These are phyloP conservation scores for Desmophyllum pertusum DNA, from an alignment of 92 coral and sea anemone genomes.

Conservation along the genomic window DNA sequence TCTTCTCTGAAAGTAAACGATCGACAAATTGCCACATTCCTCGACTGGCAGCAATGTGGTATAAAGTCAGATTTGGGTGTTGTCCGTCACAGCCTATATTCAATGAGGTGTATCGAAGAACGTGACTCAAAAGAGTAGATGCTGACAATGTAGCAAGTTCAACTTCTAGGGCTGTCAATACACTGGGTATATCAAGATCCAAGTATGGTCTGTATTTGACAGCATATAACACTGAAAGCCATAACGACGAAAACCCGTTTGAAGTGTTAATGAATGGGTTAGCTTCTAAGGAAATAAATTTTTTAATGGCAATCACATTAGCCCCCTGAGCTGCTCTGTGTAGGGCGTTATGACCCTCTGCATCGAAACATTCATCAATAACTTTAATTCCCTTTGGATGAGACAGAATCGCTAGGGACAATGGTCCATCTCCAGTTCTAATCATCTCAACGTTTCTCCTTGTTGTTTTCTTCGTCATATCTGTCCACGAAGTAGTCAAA, in stretches of 20 bases:
- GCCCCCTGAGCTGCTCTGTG: conserved; percentile 79
- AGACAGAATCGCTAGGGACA: not conserved
- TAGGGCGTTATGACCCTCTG: conserved; percentile 52
- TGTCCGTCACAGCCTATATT: conserved; percentile 37
- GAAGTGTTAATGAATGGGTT: not conserved
- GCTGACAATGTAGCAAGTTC: conserved; percentile 60
- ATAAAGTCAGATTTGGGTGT: conserved; percentile 26
- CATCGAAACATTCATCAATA: conserved; percentile 38
- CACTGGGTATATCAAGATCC: conserved; percentile 8
- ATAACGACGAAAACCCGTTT: conserved; percentile 25
- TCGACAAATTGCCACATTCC: conserved; percentile 61
- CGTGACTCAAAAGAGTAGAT: conserved; percentile 20
- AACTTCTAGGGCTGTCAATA: conserved; percentile 37
- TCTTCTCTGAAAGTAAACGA: conserved; percentile 7
- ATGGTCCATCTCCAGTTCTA: not conserved
- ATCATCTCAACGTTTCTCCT: not conserved
- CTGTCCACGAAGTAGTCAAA: conserved; percentile 45
- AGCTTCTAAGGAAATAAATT: conserved; percentile 40
- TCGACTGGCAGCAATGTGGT: conserved; percentile 62
- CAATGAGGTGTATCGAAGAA: not conserved
- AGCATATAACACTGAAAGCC: conserved; percentile 46
- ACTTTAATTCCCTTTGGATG: not conserved
- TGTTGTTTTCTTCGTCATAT: conserved; percentile 15
- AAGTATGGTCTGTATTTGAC: conserved; percentile 25
- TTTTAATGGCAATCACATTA: conserved; percentile 51